phyloP scores from a whole-genome alignment of 1,140 invertebrate genomes.

The Rhyacophila brunnea region DNA sequence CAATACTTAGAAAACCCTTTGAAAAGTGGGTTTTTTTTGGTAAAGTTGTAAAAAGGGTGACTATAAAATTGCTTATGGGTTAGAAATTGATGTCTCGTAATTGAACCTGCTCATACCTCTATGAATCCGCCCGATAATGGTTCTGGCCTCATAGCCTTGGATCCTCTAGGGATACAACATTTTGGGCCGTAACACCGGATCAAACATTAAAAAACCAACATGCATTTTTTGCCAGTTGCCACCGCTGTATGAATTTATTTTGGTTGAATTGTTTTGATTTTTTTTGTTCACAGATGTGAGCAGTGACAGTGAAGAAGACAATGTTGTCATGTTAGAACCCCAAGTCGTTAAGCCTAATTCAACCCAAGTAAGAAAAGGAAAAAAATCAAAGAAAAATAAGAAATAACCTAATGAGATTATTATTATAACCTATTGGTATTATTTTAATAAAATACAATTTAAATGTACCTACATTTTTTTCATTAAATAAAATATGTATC shows the following conservation, averaged over 20 bases:
- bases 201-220: too few relatives aligned
- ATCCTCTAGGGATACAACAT: too few relatives aligned
- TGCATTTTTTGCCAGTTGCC: too few relatives aligned
- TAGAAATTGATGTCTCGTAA: too few relatives aligned
- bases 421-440: constrained; percentile 2
- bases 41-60: too few relatives aligned
- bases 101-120: too few relatives aligned
- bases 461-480: background rate
- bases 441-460: constrained; percentile 18
- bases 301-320: constrained; percentile 55
- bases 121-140: too few relatives aligned
- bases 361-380: constrained; percentile 2
- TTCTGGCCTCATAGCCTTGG: too few relatives aligned
- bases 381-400: constrained; percentile 14
- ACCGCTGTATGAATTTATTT: background rate
- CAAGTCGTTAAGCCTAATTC: constrained; percentile 10
- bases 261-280: background rate
- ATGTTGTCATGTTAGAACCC: constrained; percentile 38
- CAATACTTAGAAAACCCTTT: too few relatives aligned
- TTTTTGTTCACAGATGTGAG: constrained; percentile 48
- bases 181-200: too few relatives aligned
- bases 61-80: too few relatives aligned
- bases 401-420: constrained; percentile 21
- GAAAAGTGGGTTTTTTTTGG: too few relatives aligned
- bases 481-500: constrained; percentile 1